A percentile compares a stretch with the other conserved stretches of the same genome.
Conservation (phyloP, 2,888 invertebrate species). For the Autographa gamma region DNA sequence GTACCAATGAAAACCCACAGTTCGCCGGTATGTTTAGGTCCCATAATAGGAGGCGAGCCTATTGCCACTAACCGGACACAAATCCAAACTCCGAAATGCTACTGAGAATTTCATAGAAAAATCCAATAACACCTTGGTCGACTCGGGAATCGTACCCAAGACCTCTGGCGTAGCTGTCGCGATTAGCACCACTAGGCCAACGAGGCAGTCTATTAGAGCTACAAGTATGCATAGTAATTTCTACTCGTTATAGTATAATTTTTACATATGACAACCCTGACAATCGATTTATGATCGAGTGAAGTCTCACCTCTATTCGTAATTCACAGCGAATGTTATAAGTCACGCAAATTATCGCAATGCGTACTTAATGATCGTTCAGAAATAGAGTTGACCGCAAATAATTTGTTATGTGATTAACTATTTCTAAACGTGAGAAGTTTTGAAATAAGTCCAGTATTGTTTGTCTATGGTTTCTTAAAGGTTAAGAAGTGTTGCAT, state of each 20-base stretch:
- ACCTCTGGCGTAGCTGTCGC: no score
- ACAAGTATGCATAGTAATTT: background rate
- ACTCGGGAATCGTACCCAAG: no score
- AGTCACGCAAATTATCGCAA: constrained; percentile 28
- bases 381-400: constrained; percentile 38
- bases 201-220: no score
- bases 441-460: constrained; percentile 25
- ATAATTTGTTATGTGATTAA: constrained; percentile 44
- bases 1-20: no score
- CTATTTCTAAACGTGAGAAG: constrained; percentile 28
- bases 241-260: background rate
- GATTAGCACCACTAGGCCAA: no score
- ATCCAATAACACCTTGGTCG: no score
- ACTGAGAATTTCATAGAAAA: no score
- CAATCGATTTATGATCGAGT: background rate
- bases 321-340: constrained; percentile 29
- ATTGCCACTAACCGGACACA: no score
- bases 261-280: background rate
- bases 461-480: background rate
- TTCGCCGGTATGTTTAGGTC: no score
- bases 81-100: no score
- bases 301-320: background rate
- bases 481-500: constrained; percentile 1
- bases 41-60: no score
- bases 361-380: constrained; percentile 19